Evolutionary conservation across 2,888 invertebrate species (phyloP), one percentile per base, ranked within the genome.

Genomic region (Tricholauxania praeusta): DNA sequence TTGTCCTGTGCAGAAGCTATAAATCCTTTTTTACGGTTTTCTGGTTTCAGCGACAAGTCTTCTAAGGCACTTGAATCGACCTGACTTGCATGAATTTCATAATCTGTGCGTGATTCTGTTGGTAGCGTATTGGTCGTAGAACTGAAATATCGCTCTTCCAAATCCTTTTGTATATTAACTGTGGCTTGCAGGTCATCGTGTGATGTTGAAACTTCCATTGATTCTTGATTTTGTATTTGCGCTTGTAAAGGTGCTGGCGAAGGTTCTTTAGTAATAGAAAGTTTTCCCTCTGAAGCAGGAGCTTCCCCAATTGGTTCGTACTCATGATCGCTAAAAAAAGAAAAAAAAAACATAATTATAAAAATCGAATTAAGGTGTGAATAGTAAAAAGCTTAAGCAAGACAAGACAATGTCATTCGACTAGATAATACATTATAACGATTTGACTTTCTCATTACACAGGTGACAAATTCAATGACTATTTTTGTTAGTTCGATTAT

Each of bases 261-360:
- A 0, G 7, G 39, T 39, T 39, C 39, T 10, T 10, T 39, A 39
- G 39, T 1, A 39, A 39, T 39, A 39, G 3, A 39, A 39, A 10
- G 69, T 51, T 68, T 62, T 32, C 76, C 78, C 72, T 75, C 80
- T 39, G 39, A 10, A 74, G 78, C 76, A 66, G 80, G 89, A 77
- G 93, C 93, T 81, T 93, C 92, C 85, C 93, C 94, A 87, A 96
- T 93, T 80, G 95, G 94, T 90, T 96, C 96, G 89, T 96, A 96
- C 89, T 96, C 95, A 91, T 96, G 96, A 90, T 96, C 96, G 91
- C 96, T 96, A 90, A 81, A 91, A 84, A 77, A 78, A 69, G 72
- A 47, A 71, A 12, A 65, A 78, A 69, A 53, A 71, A 60, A 72
- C 1, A n/a, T 71, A 66, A 12, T 19, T 19, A 39, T 22, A 19